These are phyloP conservation scores for Chymomyza costata DNA, from an alignment of 1,140 invertebrate genomes.

Conservation along the genomic window DNA sequence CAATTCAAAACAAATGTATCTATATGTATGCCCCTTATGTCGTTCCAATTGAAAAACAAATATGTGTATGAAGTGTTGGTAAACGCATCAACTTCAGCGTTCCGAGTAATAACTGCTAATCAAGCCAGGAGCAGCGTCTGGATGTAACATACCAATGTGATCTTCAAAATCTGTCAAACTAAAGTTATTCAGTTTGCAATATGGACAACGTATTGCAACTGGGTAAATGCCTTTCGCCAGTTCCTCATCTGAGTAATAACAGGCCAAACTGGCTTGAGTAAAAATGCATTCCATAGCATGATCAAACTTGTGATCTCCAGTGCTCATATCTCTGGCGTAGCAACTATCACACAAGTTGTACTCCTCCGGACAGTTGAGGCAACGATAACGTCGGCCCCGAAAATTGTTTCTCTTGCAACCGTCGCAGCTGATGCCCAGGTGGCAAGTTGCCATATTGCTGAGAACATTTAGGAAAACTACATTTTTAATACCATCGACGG, in stretches of 20 bases:
- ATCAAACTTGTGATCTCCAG: slow-evolving; percentile 20
- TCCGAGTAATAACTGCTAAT: slow-evolving; percentile 8
- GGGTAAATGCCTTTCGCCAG: background rate
- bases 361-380: slow-evolving; percentile 9
- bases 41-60: too few species aligned
- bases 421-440: slow-evolving; percentile 19
- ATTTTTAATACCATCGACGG: too few species aligned
- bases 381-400: slow-evolving; percentile 16
- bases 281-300: slow-evolving; percentile 20
- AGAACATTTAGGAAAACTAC: too few species aligned
- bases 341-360: slow-evolving; percentile 18
- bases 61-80: too few species aligned
- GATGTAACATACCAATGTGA: slow-evolving; percentile 7
- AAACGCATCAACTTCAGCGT: too few species aligned
- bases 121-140: background rate
- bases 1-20: too few species aligned
- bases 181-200: slow-evolving; percentile 16
- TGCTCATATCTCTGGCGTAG: slow-evolving; percentile 21
- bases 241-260: background rate
- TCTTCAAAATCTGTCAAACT: slow-evolving; percentile 10
- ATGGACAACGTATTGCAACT: slow-evolving; percentile 2
- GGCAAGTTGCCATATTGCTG: slow-evolving; percentile 4
- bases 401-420: slow-evolving; percentile 14
- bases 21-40: too few species aligned
- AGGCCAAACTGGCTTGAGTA: slow-evolving; percentile 2